Evolutionary conservation across 2,888 invertebrate species (phyloP).

Genomic region (Lydus trimaculatus): DNA sequence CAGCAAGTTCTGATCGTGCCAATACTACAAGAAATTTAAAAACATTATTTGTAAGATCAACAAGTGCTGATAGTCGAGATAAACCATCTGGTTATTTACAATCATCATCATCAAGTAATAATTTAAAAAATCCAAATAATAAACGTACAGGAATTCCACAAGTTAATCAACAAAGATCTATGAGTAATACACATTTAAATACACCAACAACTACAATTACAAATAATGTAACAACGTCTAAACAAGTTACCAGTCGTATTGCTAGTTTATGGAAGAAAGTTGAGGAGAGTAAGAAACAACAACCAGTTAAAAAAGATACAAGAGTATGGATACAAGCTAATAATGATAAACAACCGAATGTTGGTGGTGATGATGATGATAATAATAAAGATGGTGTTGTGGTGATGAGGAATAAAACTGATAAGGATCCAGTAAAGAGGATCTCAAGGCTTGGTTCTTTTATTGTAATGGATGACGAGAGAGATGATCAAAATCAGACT

Average conservation of each 20-base stretch:
- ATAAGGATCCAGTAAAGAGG: slow-evolving; percentile 56
- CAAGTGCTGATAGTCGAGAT: slow-evolving; percentile 58
- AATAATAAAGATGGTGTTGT: slow-evolving; percentile 58
- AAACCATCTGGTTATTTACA: slow-evolving; percentile 54
- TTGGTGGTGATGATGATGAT: slow-evolving; percentile 60
- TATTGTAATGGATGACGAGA: slow-evolving; percentile 58
- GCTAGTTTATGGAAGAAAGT: slow-evolving; percentile 83
- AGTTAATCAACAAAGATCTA: slow-evolving; percentile 59
- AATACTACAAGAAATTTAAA: slow-evolving; percentile 32
- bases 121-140: slow-evolving; percentile 61
- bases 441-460: slow-evolving; percentile 64
- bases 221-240: slow-evolving; percentile 59
- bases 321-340: slow-evolving; percentile 53
- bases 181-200: slow-evolving; percentile 69
- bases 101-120: slow-evolving; percentile 66
- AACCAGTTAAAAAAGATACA: slow-evolving; percentile 61
- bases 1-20: slow-evolving; percentile 51
- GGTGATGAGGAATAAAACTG: slow-evolving; percentile 41
- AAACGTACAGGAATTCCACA: slow-evolving; percentile 50
- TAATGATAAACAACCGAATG: slow-evolving; percentile 58
- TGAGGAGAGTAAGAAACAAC: slow-evolving; percentile 71
- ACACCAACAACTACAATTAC: neutral
- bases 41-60: slow-evolving; percentile 53
- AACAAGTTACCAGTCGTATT: slow-evolving; percentile 80
- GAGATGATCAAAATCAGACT: slow-evolving; percentile 27